Evolutionary conservation across 92 coral and sea anemone genomes (phyloP).

Genomic region (Blastomussa wellsi): DNA sequence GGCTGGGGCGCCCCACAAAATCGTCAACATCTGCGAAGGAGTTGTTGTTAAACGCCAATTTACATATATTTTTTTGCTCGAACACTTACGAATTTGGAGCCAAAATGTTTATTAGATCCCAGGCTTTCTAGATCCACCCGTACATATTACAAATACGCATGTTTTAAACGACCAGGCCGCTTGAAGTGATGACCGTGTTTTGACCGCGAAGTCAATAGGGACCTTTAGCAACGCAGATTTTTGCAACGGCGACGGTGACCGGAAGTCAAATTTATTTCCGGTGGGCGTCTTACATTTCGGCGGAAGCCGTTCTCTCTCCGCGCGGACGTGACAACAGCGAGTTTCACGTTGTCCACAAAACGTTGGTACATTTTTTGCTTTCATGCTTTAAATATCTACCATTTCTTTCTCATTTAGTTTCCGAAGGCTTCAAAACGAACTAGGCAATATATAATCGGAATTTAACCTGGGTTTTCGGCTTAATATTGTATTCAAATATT

Average conservation of each 20-base stretch:
- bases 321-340: conserved; percentile 43
- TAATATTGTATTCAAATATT: conserved; percentile 18
- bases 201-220: no score
- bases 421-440: conserved; percentile 28
- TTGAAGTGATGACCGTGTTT: no score
- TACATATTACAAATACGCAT: no score
- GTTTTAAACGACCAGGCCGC: no score
- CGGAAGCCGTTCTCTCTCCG: conserved; percentile 31
- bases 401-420: conserved; percentile 37
- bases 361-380: conserved; percentile 39
- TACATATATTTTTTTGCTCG: no score
- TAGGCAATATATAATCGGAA: conserved; percentile 17
- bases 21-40: no score
- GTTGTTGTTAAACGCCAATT: no score
- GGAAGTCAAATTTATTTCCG: conserved; percentile 27
- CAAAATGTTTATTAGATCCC: no score
- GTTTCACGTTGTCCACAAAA: conserved; percentile 44
- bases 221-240: conserved; percentile 34
- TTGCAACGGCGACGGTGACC: conserved; percentile 37
- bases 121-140: no score
- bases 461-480: conserved; percentile 32
- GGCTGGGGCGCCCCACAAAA: no score
- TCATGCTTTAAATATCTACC: conserved; percentile 29
- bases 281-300: conserved; percentile 28
- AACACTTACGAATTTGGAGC: no score